Percentiles rank a stretch among this genome's conserved stretches.
Conservation (phyloP, 2,888 invertebrate species). For the Eurytoma californica region DNA sequence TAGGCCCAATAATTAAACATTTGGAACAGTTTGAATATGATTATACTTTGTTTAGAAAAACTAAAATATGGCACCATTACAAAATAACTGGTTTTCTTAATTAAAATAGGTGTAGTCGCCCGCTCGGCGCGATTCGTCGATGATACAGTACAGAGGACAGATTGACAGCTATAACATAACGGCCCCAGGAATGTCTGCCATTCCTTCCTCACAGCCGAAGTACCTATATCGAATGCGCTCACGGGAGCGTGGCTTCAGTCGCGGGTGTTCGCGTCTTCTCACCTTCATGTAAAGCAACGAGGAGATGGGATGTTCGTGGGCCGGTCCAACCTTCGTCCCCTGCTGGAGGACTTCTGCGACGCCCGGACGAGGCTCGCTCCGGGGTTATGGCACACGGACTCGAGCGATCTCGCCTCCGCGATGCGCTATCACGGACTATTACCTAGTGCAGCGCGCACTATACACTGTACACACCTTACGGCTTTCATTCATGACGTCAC, state of each 20-base stretch:
- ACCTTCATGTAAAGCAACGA: constrained; percentile 49
- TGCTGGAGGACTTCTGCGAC: no score
- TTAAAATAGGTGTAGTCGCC: no score
- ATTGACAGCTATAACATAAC: constrained; percentile 50
- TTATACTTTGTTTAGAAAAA: no score
- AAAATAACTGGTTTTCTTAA: no score
- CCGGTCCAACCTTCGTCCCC: no score
- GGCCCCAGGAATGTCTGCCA: constrained; percentile 46
- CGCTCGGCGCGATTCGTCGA: constrained; percentile 19
- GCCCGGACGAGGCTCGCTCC: no score
- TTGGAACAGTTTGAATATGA: no score
- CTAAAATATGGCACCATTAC: no score
- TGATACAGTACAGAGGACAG: background rate
- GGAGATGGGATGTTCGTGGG: background rate
- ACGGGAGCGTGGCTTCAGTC: background rate
- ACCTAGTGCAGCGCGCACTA: no score
- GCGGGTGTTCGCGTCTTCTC: background rate
- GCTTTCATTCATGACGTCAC: constrained; percentile 53
- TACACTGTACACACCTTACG: constrained; percentile 16
- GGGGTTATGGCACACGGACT: no score
- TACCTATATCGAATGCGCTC: constrained; percentile 33
- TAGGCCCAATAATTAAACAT: no score
- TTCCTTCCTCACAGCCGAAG: constrained; percentile 29
- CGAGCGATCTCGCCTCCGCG: background rate
- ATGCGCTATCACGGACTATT: constrained; percentile 30